Evolutionary conservation across 1,140 invertebrate genomes (phyloP).

Genomic region (Penaeus indicus): DNA sequence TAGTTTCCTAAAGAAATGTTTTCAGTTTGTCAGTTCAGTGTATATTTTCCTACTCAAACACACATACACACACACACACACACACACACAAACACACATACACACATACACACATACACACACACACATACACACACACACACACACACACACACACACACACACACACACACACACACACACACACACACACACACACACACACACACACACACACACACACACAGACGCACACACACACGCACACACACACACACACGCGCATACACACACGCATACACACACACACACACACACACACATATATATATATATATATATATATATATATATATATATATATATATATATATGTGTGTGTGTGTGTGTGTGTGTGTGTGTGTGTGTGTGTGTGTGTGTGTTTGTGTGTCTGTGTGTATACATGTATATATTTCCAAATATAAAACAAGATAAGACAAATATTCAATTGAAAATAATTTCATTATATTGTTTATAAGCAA

Average conservation of each 20-base stretch:
- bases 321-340: too few relatives aligned
- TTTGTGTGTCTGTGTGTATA: too few relatives aligned
- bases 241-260: not conserved
- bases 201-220: not conserved
- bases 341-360: too few relatives aligned
- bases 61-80: not conserved
- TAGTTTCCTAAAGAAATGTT: not conserved
- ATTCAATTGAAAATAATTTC: too few relatives aligned
- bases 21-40: not conserved
- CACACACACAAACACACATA: not conserved
- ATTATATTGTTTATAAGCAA: too few relatives aligned
- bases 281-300: not conserved
- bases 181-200: not conserved
- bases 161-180: not conserved
- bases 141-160: not conserved
- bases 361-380: too few relatives aligned
- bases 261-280: too few relatives aligned
- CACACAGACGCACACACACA: too few relatives aligned
- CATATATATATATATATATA: too few relatives aligned
- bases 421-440: too few relatives aligned
- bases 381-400: too few relatives aligned
- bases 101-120: slow-evolving; percentile 8
- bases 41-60: not conserved
- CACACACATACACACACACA: not conserved
- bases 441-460: too few relatives aligned